A percentile compares a stretch with the other conserved stretches of the same genome.
Conservation (phyloP, 2,888 invertebrate genomes). For the Clunio marinus region DNA sequence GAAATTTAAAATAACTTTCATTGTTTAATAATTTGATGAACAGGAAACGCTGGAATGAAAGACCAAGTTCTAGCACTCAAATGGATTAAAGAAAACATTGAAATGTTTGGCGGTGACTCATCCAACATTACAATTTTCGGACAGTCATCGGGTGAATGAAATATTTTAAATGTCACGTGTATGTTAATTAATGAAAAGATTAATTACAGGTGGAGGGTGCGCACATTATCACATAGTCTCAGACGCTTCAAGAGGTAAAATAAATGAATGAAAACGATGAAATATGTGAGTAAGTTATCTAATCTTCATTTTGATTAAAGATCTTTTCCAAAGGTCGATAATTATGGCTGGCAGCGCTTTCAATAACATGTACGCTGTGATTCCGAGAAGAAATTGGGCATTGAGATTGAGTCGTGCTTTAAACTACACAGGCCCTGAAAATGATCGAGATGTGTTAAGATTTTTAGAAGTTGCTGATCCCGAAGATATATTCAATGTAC, state of each 20-base stretch:
- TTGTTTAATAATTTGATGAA: neutral
- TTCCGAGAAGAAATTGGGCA: constrained; percentile 33
- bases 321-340: constrained; percentile 30
- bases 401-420: neutral
- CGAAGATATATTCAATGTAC: neutral
- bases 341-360: constrained; percentile 32
- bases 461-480: constrained; percentile 19
- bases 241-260: no score
- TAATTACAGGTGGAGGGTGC: constrained; percentile 17
- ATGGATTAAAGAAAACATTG: constrained; percentile 28
- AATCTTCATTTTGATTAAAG: no score
- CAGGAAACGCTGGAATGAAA: constrained; percentile 32
- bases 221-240: constrained; percentile 22
- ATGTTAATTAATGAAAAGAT: no score
- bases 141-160: no score
- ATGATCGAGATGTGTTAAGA: neutral
- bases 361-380: neutral
- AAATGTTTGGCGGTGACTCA: constrained; percentile 19
- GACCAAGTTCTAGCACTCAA: constrained; percentile 21
- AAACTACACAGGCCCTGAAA: neutral
- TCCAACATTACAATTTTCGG: constrained; percentile 22
- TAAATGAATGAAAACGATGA: no score
- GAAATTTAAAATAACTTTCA: neutral
- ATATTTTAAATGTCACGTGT: no score
- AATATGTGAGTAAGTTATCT: no score